These are phyloP conservation scores for Drosophila athabasca DNA, from an alignment of 1,140 invertebrate genomes.

Conservation along the genomic window DNA sequence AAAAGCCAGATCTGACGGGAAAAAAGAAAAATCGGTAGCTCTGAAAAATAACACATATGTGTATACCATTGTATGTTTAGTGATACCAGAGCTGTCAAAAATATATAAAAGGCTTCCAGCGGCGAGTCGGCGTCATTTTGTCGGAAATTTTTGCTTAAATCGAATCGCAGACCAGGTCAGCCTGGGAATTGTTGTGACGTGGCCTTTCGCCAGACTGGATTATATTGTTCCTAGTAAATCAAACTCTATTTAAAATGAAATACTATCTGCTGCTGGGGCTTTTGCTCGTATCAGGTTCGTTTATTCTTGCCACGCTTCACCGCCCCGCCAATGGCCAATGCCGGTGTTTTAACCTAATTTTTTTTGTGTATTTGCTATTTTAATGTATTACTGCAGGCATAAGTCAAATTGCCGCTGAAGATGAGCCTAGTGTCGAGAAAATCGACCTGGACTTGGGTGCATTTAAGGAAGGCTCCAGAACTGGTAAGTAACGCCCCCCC, in stretches of 20 bases:
- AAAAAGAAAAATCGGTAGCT: no score
- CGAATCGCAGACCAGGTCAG: background rate
- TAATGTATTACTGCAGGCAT: slow-evolving; percentile 75
- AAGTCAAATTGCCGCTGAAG: slow-evolving; percentile 78
- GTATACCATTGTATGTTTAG: no score
- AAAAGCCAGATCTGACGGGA: no score
- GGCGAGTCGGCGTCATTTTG: no score
- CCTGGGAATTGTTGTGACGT: slow-evolving; percentile 56
- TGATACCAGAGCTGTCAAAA: no score
- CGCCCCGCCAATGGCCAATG: background rate
- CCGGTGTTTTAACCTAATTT: slow-evolving; percentile 72
- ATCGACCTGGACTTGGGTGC: slow-evolving; percentile 91
- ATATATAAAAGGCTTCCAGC: no score
- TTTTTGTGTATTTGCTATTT: slow-evolving; percentile 38
- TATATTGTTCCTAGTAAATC: slow-evolving; percentile 13
- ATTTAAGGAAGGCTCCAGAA: slow-evolving; percentile 92
- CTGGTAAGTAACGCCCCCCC: slow-evolving; percentile 86
- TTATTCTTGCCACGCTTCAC: slow-evolving; percentile 43
- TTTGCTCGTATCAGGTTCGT: slow-evolving; percentile 85
- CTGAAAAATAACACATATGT: no score
- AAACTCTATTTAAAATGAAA: slow-evolving; percentile 84
- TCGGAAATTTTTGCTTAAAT: no score
- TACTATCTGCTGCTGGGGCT: slow-evolving; percentile 84
- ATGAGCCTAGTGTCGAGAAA: slow-evolving; percentile 84
- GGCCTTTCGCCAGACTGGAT: slow-evolving; percentile 52